Base-by-base conservation (phyloP, 2,888 invertebrate species). In the Netelia fuscicornis region DNA sequence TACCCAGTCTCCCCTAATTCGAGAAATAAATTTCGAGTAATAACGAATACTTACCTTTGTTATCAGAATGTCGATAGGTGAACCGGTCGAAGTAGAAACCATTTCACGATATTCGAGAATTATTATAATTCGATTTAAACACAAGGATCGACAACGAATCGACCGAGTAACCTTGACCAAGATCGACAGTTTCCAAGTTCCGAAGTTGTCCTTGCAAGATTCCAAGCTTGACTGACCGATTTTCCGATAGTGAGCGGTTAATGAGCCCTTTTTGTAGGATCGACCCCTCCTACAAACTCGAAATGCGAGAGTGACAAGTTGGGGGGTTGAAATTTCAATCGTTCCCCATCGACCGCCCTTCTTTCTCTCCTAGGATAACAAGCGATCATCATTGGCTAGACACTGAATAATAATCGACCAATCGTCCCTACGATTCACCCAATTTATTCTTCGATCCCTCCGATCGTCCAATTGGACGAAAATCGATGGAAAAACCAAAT, bases 31-130 rank as follows among this genome's bases (percentile, higher is more conserved):
- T 23, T 65, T 9, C 42, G 6, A 6, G 2, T 1, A 42, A n/a
- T 17, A n/a, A 52, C 42, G 42, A 62, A 30, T 20, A 23, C 23
- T 65, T 58, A 71, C 78, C 83, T 74, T 74, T 42, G 52, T 62
- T 25, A 83, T 52, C 2, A 83, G 68, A 42, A n/a, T 68, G 78
- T 74, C 74, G 44, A 79, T 79, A 1, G 82, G 77, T 3, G 78
- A 83, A 62, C 74, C 62, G 37, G 58, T 71, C 30, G 52, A 48
- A n/a, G 62, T 54, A 13, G 56, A 30, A 37, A 72, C 48, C 82
- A 82, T 82, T 72, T 76, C 65, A 20, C 37, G 2, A 2, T n/a
- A 3, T 42, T 17, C 8, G 25, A 54, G 9, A 58, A 17, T 17
- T 17, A 58, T 17, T 6, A 58, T 58, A 30, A 30, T 30, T 30